phyloP scores from a whole-genome alignment of 2,113 vertebrate genomes.

The Daphoenositta chrysoptera region DNA sequence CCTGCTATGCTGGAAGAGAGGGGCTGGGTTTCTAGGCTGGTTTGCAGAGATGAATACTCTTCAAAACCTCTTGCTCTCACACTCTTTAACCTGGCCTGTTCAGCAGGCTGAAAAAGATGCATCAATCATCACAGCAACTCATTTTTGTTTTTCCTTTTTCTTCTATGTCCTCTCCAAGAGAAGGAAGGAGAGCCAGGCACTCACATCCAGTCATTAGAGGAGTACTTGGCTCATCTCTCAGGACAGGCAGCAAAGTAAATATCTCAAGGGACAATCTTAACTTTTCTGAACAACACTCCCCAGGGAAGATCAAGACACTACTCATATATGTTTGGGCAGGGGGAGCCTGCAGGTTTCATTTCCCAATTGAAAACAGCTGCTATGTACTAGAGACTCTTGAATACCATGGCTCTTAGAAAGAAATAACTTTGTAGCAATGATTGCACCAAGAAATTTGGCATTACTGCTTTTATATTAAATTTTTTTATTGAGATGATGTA shows the following conservation, averaged over 20 bases:
- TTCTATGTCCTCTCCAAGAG: background rate
- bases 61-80: background rate
- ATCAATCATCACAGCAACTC: background rate
- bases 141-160: background rate
- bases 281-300: background rate
- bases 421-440: background rate
- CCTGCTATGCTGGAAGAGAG: background rate
- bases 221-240: background rate
- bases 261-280: background rate
- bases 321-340: background rate
- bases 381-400: background rate
- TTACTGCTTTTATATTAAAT: constrained; percentile 70
- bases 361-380: background rate
- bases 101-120: background rate
- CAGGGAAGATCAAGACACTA: background rate
- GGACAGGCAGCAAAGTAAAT: background rate
- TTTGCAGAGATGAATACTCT: background rate
- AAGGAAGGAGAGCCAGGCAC: background rate
- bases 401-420: background rate
- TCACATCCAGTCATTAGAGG: background rate
- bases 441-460: constrained; percentile 26
- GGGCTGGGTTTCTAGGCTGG: background rate
- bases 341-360: background rate
- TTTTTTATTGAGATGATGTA: constrained; percentile 84
- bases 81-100: background rate